Percentiles rank a stretch among this genome's conserved stretches.
These are phyloP conservation scores for Crenichthys baileyi DNA, from an alignment of 2,797 vertebrate species.

Conservation along the genomic window DNA sequence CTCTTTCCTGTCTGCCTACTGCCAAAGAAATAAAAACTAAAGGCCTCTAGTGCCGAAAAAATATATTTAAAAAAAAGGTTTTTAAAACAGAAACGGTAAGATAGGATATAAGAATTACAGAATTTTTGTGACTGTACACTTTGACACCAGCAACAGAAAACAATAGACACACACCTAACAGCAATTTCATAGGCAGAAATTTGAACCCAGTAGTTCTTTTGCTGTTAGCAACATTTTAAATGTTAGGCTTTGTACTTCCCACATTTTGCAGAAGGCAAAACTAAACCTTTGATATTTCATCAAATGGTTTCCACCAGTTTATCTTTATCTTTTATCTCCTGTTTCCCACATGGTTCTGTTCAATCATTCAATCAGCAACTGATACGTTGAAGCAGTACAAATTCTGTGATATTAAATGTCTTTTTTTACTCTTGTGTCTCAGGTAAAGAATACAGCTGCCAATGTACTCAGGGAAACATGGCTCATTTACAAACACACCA, in stretches of 20 bases:
- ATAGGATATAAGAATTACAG: too few species aligned
- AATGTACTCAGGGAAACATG: slow-evolving; percentile 98
- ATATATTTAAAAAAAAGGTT: too few species aligned
- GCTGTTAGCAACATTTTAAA: background rate
- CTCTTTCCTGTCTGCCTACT: too few species aligned
- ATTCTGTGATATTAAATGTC: background rate
- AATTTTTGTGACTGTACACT: too few species aligned
- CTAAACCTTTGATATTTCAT: background rate
- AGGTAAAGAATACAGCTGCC: slow-evolving; percentile 96
- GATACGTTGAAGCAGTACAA: background rate
- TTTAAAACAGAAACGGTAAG: too few species aligned
- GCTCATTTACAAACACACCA: slow-evolving; percentile 98
- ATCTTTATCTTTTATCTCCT: background rate
- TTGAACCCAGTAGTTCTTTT: background rate
- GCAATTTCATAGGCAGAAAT: background rate
- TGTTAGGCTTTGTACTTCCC: background rate
- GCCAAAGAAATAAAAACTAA: too few species aligned
- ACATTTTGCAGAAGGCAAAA: background rate
- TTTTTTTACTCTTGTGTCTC: slow-evolving; percentile 17
- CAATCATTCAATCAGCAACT: background rate
- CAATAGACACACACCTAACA: background rate
- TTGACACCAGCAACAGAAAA: background rate
- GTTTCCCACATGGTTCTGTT: background rate
- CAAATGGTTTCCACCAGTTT: background rate
- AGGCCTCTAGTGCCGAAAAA: too few species aligned